Evolutionary conservation across 2,797 vertebrate species (phyloP), one percentile per base, ranked within the genome.

Genomic region (Rachycentron canadum): DNA sequence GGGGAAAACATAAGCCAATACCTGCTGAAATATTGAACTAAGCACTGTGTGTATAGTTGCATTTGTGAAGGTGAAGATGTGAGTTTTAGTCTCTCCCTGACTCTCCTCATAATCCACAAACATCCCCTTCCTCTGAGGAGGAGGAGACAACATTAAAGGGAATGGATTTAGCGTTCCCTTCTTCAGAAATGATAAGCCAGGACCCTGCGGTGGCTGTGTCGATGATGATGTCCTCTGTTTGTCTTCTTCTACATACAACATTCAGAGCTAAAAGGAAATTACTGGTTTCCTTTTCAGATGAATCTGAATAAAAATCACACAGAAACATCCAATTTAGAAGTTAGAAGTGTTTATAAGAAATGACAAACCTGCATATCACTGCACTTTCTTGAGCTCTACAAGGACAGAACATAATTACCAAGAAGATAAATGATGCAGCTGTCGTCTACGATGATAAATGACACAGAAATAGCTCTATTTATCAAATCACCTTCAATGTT

Each of bases 401-500:
- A 41, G 36, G 34, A 52, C 58, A 6, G 63, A 45, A 10, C 38
- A 45, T 32, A 71, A 70, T 67, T 61, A 70, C 13, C 13, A 7
- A 1, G 9, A 57, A 59, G 78, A 73, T 77, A 49, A 78, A 79
- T 78, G 25, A 34, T 6, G 14, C 53, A 25, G 36, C 21, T 49
- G 60, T 79, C 32, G 43, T 60, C 45, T 70, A 69, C 6, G 21
- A 4, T 72, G 25, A 73, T 71, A 30, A 34, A 69, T 52, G 65
- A 41, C n/a, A 2, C 45, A 49, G 60, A 75, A 67, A 63, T 56
- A 47, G 67, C 11, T 61, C 69, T 19, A 76, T 81, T 69, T n/a
- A 69, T 83, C 78, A 78, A 26, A 70, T 72, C 63, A 28, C 78
- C 63, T 50, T 16, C 7, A 45, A 60, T 30, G 66, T 49, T 59